These are phyloP conservation scores for Microplitis deprimator DNA, from an alignment of 2,888 invertebrate species.

Conservation along the genomic window DNA sequence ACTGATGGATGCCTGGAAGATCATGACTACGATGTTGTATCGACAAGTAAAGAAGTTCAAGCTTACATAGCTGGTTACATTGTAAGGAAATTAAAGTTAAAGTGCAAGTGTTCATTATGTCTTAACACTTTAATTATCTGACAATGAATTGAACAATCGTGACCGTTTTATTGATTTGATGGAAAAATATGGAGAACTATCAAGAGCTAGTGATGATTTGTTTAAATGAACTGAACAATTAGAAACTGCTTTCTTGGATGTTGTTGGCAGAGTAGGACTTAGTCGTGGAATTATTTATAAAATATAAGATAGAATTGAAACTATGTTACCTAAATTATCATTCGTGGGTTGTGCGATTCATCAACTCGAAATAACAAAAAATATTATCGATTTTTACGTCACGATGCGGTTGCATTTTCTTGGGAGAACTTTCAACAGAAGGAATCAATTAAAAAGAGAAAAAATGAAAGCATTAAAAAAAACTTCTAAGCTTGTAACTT, in stretches of 20 bases:
- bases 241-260: conserved; percentile 37
- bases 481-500: conserved; percentile 24
- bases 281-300: conserved; percentile 2
- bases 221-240: conserved; percentile 37
- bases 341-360: conserved; percentile 36
- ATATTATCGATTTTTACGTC: conserved; percentile 32
- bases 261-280: conserved; percentile 37
- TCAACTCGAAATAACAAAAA: conserved; percentile 25
- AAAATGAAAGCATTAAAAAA: conserved; percentile 31
- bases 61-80: conserved; percentile 43
- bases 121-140: conserved; percentile 23
- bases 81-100: conserved; percentile 35
- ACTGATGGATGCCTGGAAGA: conserved; percentile 5
- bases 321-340: conserved; percentile 9
- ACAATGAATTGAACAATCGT: conserved; percentile 27
- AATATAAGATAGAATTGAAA: conserved; percentile 8
- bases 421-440: conserved; percentile 28
- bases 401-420: conserved; percentile 34
- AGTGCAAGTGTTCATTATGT: conserved; percentile 32
- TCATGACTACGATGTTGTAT: conserved; percentile 42
- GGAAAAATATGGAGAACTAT: conserved; percentile 37
- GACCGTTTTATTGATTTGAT: conserved; percentile 33
- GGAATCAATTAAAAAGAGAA: conserved; percentile 22
- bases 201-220: conserved; percentile 41
- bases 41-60: conserved; percentile 39